Base-by-base conservation (phyloP, 2,888 invertebrate genomes). In the Chorisops tibialis region DNA sequence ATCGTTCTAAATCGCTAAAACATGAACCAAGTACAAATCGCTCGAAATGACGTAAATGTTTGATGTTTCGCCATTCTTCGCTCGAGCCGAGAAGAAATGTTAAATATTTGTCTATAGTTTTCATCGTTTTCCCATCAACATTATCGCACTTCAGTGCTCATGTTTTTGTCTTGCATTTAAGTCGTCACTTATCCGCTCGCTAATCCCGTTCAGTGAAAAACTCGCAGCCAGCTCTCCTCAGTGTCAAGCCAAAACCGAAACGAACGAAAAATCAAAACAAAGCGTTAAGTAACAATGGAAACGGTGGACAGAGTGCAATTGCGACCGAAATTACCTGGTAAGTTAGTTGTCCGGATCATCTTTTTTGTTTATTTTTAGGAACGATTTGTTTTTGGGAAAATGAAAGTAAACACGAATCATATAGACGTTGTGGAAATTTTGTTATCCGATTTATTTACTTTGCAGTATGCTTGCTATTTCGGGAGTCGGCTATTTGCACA, bases 311-410 rank as follows among this genome's bases (percentile, higher is more conserved):
- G 64, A 43, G 58, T 49, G 43, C 60, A 58, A 24, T 37, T 62
- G 19, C 56, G 59, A 30, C 61, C 63, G 35, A 63, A 63, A 50
- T 59, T 66, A 41, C 66, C 66, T 61, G 66, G 66, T 66, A 49
- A 61, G 66, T n/a, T n/a, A n/a, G n/a, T 60, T 30, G 30, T 30
- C 9, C 30, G 30, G 30, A 30, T 30, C 5, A 30, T 30, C 9
- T 30, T 24, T 47, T 12, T 30, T 30, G 30, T 30, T 30, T 30
- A 30, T 30, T 30, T 30, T 30, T 30, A 9, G 30, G 30, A 30
- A 5, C 30, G 30, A 30, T 30, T 30, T 30, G 30, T 5, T 30
- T 30, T 9, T 7, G 9, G 30, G 30, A 30, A 30, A 30, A 7
- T 30, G 30, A 7, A 30, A 41, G 6, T 41, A 41, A 11, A 11